phyloP scores from a whole-genome alignment of 2,888 invertebrate species.

The Isotomurus palustris region DNA sequence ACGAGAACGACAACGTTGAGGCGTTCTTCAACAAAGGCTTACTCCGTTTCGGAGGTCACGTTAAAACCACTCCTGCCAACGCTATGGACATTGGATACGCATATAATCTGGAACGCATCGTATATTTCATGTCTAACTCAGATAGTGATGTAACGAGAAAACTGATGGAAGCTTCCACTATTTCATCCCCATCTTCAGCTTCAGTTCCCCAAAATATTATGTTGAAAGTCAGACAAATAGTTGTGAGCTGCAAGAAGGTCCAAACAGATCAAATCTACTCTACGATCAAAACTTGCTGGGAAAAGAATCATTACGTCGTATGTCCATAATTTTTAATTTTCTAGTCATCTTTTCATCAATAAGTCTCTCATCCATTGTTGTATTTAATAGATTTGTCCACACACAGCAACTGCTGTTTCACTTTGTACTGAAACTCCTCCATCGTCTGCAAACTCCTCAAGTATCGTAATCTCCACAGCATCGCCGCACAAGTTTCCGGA shows the following conservation, averaged over 20 bases:
- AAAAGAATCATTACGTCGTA: constrained; percentile 49
- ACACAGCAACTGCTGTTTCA: constrained; percentile 50
- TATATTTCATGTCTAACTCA: constrained; percentile 49
- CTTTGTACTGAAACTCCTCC: not conserved
- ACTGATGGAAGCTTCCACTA: constrained; percentile 44
- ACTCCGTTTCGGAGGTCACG: constrained; percentile 46
- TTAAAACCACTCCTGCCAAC: constrained; percentile 49
- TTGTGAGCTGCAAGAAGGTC: constrained; percentile 41
- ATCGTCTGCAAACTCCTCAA: not conserved
- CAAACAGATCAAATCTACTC: constrained; percentile 48
- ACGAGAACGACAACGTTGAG: constrained; percentile 51
- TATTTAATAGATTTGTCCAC: constrained; percentile 50
- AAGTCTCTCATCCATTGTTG: not conserved
- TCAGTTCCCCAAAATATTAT: constrained; percentile 34
- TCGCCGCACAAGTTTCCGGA: constrained; percentile 52
- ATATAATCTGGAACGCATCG: constrained; percentile 52
- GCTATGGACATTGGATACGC: constrained; percentile 54
- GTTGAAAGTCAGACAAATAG: constrained; percentile 44
- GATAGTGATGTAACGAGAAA: constrained; percentile 44
- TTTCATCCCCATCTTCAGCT: not conserved
- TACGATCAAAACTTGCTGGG: constrained; percentile 50
- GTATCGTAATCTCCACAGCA: constrained; percentile 50
- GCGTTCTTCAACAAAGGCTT: constrained; percentile 49
- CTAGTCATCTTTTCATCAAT: not conserved
- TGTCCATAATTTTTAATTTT: not conserved